phyloP scores from a whole-genome alignment of 2,113 vertebrate genomes.

The Cavia porcellus region DNA sequence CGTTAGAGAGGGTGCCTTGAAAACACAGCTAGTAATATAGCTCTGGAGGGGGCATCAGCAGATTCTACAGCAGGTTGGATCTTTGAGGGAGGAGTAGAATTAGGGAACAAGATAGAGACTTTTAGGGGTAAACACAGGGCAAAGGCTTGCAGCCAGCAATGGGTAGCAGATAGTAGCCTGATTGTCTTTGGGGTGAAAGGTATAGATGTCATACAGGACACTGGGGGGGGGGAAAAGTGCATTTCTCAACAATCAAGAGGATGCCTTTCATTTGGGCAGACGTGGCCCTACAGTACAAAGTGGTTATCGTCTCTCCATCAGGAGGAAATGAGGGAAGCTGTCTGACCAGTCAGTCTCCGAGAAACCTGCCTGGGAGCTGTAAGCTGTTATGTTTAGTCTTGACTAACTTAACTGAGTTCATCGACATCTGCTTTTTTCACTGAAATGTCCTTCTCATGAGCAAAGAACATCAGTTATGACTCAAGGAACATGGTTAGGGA shows the following conservation, averaged over 20 bases:
- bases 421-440: background rate
- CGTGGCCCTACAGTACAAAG: background rate
- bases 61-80: fast-evolving
- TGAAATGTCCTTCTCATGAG: background rate
- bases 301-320: too few species aligned
- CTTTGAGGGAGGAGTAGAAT: background rate
- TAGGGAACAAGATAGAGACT: background rate
- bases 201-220: background rate
- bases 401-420: background rate
- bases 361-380: background rate
- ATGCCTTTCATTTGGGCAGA: background rate
- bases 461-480: background rate
- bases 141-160: background rate
- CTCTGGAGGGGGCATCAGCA: background rate
- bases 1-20: background rate
- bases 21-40: background rate
- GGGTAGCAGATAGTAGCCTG: background rate
- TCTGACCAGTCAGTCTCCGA: fast-evolving
- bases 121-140: background rate
- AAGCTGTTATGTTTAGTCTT: background rate
- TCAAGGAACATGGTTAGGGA: background rate
- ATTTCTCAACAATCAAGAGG: background rate
- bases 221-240: background rate
- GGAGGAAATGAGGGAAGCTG: background rate
- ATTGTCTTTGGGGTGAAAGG: background rate